Conservation (phyloP, 2,888 invertebrate species). For the Mycalesis mineus region DNA sequence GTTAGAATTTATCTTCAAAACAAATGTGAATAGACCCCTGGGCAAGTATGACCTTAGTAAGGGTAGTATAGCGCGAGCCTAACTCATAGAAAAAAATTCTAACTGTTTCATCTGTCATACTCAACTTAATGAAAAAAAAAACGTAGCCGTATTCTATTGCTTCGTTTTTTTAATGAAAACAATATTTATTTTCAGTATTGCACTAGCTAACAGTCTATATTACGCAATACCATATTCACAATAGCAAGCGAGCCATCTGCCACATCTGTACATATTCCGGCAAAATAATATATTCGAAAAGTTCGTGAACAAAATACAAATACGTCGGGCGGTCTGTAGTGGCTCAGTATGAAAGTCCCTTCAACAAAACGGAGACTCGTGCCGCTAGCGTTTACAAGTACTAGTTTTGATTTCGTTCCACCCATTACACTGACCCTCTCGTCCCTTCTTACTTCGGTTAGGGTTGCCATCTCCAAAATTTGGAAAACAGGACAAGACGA, state of each 20-base stretch:
- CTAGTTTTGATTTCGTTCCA: constrained; percentile 43
- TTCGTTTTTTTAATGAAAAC: neutral
- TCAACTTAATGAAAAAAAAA: too few species aligned
- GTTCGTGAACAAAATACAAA: constrained; percentile 74
- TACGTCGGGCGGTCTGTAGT: constrained; percentile 54
- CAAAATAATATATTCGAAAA: constrained; percentile 70
- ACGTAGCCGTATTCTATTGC: neutral
- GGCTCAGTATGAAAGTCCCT: constrained; percentile 55
- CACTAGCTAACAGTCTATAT: neutral
- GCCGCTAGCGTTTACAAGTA: constrained; percentile 44
- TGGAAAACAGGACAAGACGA: too few species aligned
- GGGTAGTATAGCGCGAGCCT: too few species aligned
- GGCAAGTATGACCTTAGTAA: too few species aligned
- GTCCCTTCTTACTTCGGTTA: constrained; percentile 23
- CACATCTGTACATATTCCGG: constrained; percentile 55
- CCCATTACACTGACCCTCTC: constrained; percentile 32
- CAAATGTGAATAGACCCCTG: too few species aligned
- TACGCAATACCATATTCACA: constrained; percentile 14
- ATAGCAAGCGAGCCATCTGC: constrained; percentile 35
- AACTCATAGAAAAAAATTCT: too few species aligned
- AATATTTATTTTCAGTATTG: neutral
- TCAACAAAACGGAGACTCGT: constrained; percentile 59
- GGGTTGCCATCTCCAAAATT: too few species aligned
- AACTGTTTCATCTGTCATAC: too few species aligned
- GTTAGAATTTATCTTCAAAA: too few species aligned